phyloP scores from a whole-genome alignment of 92 coral and sea anemone genomes.

The Palythoa grandis region DNA sequence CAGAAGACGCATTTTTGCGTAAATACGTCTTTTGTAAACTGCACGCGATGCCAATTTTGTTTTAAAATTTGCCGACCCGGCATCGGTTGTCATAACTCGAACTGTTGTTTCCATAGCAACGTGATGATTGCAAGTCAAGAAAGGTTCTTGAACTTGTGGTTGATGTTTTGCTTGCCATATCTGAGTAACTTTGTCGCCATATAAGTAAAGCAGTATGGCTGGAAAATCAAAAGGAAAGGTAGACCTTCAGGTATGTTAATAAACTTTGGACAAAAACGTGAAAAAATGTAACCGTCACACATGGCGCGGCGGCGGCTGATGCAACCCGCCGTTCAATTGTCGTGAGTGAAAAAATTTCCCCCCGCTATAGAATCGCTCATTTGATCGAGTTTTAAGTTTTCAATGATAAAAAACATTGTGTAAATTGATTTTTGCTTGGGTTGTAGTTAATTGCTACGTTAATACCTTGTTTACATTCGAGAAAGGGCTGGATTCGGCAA shows the following conservation, averaged over 20 bases:
- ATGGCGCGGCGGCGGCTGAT: background rate
- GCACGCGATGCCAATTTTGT: too few species aligned
- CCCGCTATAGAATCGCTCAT: too few species aligned
- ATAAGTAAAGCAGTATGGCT: conserved; percentile 14
- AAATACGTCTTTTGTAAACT: too few species aligned
- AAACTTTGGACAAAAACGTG: conserved; percentile 26
- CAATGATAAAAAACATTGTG: too few species aligned
- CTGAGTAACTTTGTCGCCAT: background rate
- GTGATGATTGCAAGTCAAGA: background rate
- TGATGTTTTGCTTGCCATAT: background rate
- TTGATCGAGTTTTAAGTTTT: too few species aligned
- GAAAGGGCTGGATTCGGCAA: too few species aligned
- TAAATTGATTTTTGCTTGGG: too few species aligned
- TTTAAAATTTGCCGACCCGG: background rate
- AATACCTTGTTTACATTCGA: too few species aligned
- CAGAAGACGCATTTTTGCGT: too few species aligned
- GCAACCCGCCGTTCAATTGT: background rate
- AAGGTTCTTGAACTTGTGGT: background rate
- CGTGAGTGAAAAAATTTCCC: too few species aligned
- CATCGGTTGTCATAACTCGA: background rate
- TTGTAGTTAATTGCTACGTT: too few species aligned
- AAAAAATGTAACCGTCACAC: background rate
- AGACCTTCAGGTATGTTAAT: conserved; percentile 75
- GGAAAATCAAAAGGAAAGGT: conserved; percentile 77
- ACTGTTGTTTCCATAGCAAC: conserved; percentile 33